Percentiles rank a stretch among this genome's conserved stretches.
phyloP scores from a whole-genome alignment of 2,797 vertebrate species.

The Sorex maritimensis region DNA sequence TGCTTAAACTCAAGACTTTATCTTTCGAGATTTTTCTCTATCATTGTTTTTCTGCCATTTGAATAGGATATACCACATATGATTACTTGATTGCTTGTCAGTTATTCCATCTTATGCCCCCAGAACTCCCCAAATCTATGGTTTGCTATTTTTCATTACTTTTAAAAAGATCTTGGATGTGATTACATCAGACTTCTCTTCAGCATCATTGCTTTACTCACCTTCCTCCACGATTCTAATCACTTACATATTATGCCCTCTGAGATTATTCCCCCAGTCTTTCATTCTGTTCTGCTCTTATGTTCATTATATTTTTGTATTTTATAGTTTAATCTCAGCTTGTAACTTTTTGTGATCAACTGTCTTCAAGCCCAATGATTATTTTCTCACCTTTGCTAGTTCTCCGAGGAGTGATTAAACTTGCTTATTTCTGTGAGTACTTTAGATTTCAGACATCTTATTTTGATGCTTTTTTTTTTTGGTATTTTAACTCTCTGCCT shows the following conservation, averaged over 20 bases:
- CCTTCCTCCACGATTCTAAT: not conserved
- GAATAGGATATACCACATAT: not conserved
- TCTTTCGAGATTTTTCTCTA: not conserved
- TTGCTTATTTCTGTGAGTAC: not conserved
- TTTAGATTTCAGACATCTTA: not conserved
- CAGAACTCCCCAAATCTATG: too few relatives aligned
- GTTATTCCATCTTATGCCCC: too few relatives aligned
- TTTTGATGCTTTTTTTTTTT: not conserved
- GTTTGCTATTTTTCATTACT: not conserved
- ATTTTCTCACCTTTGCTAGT: not conserved
- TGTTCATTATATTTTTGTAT: too few relatives aligned
- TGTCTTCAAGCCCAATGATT: not conserved
- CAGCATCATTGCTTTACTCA: not conserved
- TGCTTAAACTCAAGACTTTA: not conserved
- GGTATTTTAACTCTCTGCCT: not conserved
- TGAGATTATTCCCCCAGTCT: not conserved
- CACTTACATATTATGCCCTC: not conserved
- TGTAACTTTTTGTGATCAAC: not conserved
- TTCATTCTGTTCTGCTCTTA: not conserved
- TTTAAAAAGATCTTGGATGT: not conserved
- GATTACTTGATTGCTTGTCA: not conserved
- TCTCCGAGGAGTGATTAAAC: not conserved
- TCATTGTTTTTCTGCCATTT: not conserved
- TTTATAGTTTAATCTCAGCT: slow-evolving; percentile 8
- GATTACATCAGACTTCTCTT: not conserved